Conservation (phyloP, 2,797 vertebrate species). For the Pseudomugil tenellus region DNA sequence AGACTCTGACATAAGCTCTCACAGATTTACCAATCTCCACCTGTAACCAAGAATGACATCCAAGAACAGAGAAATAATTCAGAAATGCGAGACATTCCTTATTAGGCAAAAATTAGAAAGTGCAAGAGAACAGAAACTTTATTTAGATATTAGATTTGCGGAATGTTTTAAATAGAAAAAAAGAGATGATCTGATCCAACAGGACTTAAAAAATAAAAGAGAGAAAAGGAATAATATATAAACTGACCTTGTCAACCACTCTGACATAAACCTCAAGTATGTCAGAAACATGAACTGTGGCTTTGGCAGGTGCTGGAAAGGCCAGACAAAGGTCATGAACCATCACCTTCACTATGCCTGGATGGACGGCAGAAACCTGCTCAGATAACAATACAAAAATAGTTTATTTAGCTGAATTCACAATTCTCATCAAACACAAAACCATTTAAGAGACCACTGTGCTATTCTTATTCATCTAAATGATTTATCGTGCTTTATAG, state of each 20-base stretch:
- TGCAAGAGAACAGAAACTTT: slow-evolving; percentile 5
- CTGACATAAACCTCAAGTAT: slow-evolving; percentile 91
- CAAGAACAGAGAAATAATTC: slow-evolving; percentile 22
- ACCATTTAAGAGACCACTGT: not conserved
- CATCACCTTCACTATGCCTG: slow-evolving; percentile 86
- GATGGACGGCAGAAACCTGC: slow-evolving; percentile 88
- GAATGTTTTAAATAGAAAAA: slow-evolving; percentile 34
- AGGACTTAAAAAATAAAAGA: not conserved
- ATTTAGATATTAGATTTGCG: slow-evolving; percentile 22
- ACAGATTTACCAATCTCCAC: slow-evolving; percentile 96
- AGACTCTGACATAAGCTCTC: slow-evolving; percentile 89
- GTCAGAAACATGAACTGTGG: slow-evolving; percentile 88
- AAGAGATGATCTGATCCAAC: slow-evolving; percentile 24
- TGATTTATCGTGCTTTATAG: not conserved
- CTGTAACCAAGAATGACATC: slow-evolving; percentile 74
- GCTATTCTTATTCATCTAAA: not conserved
- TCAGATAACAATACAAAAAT: slow-evolving; percentile 10
- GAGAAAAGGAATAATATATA: not conserved
- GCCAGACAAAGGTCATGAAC: slow-evolving; percentile 90
- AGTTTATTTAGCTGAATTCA: not conserved
- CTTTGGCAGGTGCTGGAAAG: slow-evolving; percentile 78
- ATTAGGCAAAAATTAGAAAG: slow-evolving; percentile 7
- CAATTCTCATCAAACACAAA: not conserved
- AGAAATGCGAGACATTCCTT: slow-evolving; percentile 15
- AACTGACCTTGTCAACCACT: slow-evolving; percentile 95